phyloP scores from a whole-genome alignment of 53 echinoderm and acorn worm genomes.

The Hippasteria phrygiana region DNA sequence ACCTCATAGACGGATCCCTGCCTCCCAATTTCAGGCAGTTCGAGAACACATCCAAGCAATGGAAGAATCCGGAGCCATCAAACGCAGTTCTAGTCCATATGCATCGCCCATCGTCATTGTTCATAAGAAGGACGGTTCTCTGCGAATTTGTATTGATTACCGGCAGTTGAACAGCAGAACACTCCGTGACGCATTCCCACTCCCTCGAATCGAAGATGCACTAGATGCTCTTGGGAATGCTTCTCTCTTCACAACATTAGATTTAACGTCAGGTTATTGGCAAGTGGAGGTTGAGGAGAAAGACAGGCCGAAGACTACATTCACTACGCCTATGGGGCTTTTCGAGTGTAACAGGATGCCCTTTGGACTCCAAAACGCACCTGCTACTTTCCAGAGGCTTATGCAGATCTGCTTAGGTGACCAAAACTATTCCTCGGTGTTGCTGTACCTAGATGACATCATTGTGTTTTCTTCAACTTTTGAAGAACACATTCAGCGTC shows the following conservation, averaged over 20 bases:
- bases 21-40: constrained; percentile 45
- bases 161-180: constrained; percentile 29
- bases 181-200: constrained; percentile 37
- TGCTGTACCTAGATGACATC: constrained; percentile 7
- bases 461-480: constrained; percentile 11
- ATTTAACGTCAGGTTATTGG: constrained; percentile 33
- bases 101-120: constrained; percentile 48
- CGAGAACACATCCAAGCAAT: constrained; percentile 28
- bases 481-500: constrained; percentile 29
- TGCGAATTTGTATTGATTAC: constrained; percentile 34
- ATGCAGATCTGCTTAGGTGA: constrained; percentile 52
- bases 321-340: no score
- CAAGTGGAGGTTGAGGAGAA: constrained; percentile 37
- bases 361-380: constrained; percentile 48
- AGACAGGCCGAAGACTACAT: constrained; percentile 55
- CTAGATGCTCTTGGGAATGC: constrained; percentile 46
- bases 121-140: constrained; percentile 43
- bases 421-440: constrained; percentile 21
- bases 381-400: constrained; percentile 52
- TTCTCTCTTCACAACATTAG: constrained; percentile 30
- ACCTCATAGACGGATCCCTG: constrained; percentile 37
- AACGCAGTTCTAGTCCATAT: constrained; percentile 31
- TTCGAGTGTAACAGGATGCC: constrained; percentile 68
- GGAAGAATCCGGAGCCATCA: constrained; percentile 41
- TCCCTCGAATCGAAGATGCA: constrained; percentile 56